Evolutionary conservation across 2,888 invertebrate genomes (phyloP), one percentile per base, ranked within the genome.

Genomic region (Apotomis capreana): DNA sequence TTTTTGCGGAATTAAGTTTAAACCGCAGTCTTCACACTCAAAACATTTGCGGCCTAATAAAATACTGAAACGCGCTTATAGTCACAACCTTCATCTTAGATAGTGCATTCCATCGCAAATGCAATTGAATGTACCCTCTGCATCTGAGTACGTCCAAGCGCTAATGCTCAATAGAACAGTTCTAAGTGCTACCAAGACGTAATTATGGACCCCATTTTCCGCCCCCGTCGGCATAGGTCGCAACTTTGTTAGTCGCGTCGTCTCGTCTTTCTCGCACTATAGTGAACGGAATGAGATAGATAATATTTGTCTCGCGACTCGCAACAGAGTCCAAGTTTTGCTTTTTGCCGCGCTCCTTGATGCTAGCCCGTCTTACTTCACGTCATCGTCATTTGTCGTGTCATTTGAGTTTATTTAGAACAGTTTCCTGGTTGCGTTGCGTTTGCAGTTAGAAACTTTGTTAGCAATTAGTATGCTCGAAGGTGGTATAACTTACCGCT

Each of bases 101-200:
- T 15, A 54, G n/a, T 40, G 52, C 51, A 63, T 63, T 54, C 12
- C 40, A 54, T 10, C 6, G 62, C 54, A 40, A 52, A 54, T 40
- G 40, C 12, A 64, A 64, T 64, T 54, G 54, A 54, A 54, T 63
- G 3, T 13, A 59, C 15, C 44, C 40, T 52, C 37, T 5, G 63
- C 15, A 54, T 54, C 63, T 40, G 15, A 64, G 52, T 54, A 54
- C 40, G 40, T 54, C 54, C 54, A 3, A 46, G 9, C 8, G 10
- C 10, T 36, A 54, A 12, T 54, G 63, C 52, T 40, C 40, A 44
- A 54, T 64, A 44, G 40, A 64, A 64, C 13, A 15, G 37, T 13
- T 10, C 54, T 54, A 54, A 63, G 63, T 64, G 63, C 54, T 49
- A 10, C 49, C 3, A 49, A 49, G 49, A 10, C 12, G 49, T 49